Conservation (phyloP, 2,113 vertebrate genomes). For the Nerophis ophidion region DNA sequence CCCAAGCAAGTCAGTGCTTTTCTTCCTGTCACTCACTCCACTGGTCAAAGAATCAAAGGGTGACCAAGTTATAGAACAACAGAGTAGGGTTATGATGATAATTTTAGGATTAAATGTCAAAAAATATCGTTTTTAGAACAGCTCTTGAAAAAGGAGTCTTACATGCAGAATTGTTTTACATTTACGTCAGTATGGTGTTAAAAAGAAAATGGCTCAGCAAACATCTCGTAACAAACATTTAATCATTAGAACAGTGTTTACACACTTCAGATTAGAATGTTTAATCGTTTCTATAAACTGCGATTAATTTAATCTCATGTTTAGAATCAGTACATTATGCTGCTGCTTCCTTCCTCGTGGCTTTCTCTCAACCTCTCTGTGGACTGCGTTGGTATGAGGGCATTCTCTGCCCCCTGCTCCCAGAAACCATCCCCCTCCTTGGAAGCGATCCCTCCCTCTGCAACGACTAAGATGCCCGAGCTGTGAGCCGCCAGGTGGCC, state of each 20-base stretch:
- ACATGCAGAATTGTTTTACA: too few species aligned
- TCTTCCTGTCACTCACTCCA: too few species aligned
- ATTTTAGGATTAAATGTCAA: too few species aligned
- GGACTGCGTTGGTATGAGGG: not conserved
- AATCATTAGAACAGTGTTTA: not conserved
- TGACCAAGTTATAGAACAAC: too few species aligned
- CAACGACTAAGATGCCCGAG: not conserved
- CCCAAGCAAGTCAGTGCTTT: too few species aligned
- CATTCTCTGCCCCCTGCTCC: not conserved
- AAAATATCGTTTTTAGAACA: too few species aligned
- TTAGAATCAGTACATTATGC: not conserved
- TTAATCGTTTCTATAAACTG: not conserved
- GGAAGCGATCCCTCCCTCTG: not conserved
- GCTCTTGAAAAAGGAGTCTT: too few species aligned
- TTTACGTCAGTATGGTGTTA: too few species aligned
- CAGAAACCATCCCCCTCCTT: not conserved
- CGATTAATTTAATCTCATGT: not conserved
- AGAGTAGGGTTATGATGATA: too few species aligned
- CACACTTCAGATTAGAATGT: not conserved
- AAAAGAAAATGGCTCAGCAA: not conserved
- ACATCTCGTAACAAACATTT: not conserved
- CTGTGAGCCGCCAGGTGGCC: not conserved
- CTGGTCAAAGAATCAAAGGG: too few species aligned
- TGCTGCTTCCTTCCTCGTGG: not conserved
- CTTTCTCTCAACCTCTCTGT: not conserved